Evolutionary conservation across 2,888 invertebrate species (phyloP), one percentile per base, ranked within the genome.

Genomic region (Hypomecis atomaria): DNA sequence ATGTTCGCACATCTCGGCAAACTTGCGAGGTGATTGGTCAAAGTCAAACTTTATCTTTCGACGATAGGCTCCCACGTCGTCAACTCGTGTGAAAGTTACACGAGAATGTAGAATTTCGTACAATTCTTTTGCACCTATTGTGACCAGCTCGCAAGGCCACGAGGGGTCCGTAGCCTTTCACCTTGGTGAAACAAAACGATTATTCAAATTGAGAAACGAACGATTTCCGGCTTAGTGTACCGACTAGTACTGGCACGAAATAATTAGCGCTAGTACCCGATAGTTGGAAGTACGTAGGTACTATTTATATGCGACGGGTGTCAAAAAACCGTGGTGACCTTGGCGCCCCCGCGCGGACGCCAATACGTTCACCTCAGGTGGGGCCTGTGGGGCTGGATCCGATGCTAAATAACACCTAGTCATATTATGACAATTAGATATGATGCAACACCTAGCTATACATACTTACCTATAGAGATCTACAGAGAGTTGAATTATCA

Each of bases 291-390:
- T 77, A 84, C 86, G 80, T 81, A 81, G 83, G 83, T 77, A 84
- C 86, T 90, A 89, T 88, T 89, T 89, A 86, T 87, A 84, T 82
- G 77, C 81, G 86, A 85, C 84, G 66, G 67, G 90, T 91, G 91
- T 92, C 91, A 92, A 92, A 92, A 91, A 92, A 90, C 92, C 85
- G 82, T 81, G 75, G 81, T 85, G 92, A 90, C 92, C 92, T 92
- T 92, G 92, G 78, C 86, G 90, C 90, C 90, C 88, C 90, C 90
- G 85, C 90, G 85, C 89, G 90, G 88, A 79, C 89, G 84, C 78
- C 72, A 75, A 86, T 89, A 87, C 92, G 81, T 92, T 92, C 91
- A 92, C 92, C 92, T 92, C 89, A 86, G 88, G 86, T 87, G 89
- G 84, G 90, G 90, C 89, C 89, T 86, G 84, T 75, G 82, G 83